Base-by-base conservation (phyloP, 2,113 vertebrate genomes). In the Antigone vipio region DNA sequence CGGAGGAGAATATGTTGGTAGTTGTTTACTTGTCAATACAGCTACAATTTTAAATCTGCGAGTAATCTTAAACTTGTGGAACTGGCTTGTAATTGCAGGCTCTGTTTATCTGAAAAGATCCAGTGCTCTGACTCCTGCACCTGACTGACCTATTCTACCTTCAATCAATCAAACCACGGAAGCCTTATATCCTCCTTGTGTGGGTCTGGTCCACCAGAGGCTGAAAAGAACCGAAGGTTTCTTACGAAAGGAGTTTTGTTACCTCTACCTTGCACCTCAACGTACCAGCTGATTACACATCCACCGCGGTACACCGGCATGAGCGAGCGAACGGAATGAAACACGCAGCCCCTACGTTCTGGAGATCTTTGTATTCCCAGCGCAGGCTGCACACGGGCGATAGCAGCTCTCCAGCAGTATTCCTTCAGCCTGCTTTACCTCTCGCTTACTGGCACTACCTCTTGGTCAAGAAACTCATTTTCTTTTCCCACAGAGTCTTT, bases 121-220 rank as follows among this genome's bases (percentile, higher is more conserved):
- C 73, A 80, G 60, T 20, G 23, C 76, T 83, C 71, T 11, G 34
- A 44, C 45, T 89, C 49, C 71, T 89, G 69, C 88, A 27, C 85
- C 88, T 71, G 72, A 90, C 85, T 78, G 85, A 95, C 67, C 83
- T 88, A 47, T 85, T 91, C 85, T 56, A 85, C 92, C 78, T 84
- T 69, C 79, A 92, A 91, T 92, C 92, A 89, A 88, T 92, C 94
- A 92, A 78, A 78, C 17, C 47, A 30, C 1, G 0, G 62, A 88
- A 69, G 50, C 24, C 55, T 85, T 50, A 13, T 24, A 76, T 64
- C 63, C 47, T 90, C 56, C 83, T 34, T 69, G 35, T 15, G 92
- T 32, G 40, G 23, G 49, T 69, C 77, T 77, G 79, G 18, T 63
- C 52, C 44, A 1, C 32, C 35, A 74, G 27, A 44, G 47, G 30